phyloP scores from a whole-genome alignment of 1,140 invertebrate species.

The Elymnias hypermnestra region DNA sequence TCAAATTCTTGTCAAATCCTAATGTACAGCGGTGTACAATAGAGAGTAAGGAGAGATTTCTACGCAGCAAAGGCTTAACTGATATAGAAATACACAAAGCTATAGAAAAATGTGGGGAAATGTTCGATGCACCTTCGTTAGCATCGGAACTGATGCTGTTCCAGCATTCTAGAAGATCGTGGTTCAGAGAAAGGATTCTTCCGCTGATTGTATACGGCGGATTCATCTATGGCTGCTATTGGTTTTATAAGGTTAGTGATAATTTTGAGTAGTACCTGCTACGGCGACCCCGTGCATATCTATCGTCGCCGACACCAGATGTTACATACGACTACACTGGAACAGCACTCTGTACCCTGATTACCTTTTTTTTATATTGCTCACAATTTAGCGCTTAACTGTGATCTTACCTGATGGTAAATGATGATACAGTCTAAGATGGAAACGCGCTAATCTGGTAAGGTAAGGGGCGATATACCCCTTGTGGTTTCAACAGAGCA shows the following conservation, averaged over 20 bases:
- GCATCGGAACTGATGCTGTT: conserved; percentile 64
- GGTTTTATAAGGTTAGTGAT: conserved; percentile 84
- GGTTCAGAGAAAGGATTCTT: conserved; percentile 81
- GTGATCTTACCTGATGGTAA: too few relatives aligned
- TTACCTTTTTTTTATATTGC: too few relatives aligned
- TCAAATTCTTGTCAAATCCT: conserved; percentile 91
- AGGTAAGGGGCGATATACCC: too few relatives aligned
- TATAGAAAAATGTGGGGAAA: conserved; percentile 76
- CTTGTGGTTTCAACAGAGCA: too few relatives aligned
- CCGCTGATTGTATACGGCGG: conserved; percentile 82
- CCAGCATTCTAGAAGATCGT: conserved; percentile 70
- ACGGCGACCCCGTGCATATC: too few relatives aligned
- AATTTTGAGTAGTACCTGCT: too few relatives aligned
- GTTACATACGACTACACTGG: too few relatives aligned
- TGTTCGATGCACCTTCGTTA: conserved; percentile 49
- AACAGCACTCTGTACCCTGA: too few relatives aligned
- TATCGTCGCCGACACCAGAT: too few relatives aligned
- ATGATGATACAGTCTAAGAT: too few relatives aligned
- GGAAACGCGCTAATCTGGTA: too few relatives aligned
- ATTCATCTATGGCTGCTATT: conserved; percentile 82
- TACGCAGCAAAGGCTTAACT: conserved; percentile 87
- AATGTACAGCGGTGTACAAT: conserved; percentile 85
- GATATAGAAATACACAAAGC: conserved; percentile 87
- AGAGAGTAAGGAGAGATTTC: conserved; percentile 86
- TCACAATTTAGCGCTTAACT: too few relatives aligned